A percentile compares a stretch with the other conserved stretches of the same genome.
Conservation (phyloP, 2,113 vertebrate genomes). For the Bos taurus region DNA sequence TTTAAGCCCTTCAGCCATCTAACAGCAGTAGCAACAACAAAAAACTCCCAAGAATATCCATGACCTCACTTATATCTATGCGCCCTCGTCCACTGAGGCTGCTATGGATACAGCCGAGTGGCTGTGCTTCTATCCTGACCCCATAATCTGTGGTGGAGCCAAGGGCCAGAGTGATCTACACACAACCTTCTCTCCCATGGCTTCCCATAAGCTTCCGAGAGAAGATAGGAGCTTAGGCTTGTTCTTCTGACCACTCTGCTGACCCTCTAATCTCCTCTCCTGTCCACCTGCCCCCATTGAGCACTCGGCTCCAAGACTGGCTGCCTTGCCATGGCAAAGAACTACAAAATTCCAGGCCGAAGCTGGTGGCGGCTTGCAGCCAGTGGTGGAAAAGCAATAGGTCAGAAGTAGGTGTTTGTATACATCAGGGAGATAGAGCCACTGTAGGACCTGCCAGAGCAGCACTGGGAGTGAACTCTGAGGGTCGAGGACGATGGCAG, state of each 20-base stretch:
- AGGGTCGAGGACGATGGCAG: neutral
- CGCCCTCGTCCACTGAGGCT: neutral
- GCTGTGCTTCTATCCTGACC: neutral
- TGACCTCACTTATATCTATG: neutral
- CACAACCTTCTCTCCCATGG: neutral
- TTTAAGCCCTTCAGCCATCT: neutral
- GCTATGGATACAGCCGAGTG: rapidly evolving
- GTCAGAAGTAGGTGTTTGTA: too few relatives aligned
- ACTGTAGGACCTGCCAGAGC: neutral
- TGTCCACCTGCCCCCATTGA: neutral
- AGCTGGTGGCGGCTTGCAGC: neutral
- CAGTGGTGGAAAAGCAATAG: neutral
- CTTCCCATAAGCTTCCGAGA: neutral
- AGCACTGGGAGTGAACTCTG: too few relatives aligned
- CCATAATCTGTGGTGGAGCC: neutral
- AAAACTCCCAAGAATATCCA: neutral
- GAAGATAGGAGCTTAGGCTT: neutral
- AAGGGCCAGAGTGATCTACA: neutral
- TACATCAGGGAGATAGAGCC: neutral
- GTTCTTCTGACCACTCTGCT: neutral
- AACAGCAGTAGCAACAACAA: neutral
- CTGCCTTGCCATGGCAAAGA: neutral
- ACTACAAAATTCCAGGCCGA: neutral
- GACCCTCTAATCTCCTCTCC: neutral
- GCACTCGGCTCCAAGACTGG: neutral